Percentiles rank a stretch among this genome's conserved stretches.
These are phyloP conservation scores for Perca fluviatilis DNA, from an alignment of 2,113 vertebrate genomes.

Conservation along the genomic window DNA sequence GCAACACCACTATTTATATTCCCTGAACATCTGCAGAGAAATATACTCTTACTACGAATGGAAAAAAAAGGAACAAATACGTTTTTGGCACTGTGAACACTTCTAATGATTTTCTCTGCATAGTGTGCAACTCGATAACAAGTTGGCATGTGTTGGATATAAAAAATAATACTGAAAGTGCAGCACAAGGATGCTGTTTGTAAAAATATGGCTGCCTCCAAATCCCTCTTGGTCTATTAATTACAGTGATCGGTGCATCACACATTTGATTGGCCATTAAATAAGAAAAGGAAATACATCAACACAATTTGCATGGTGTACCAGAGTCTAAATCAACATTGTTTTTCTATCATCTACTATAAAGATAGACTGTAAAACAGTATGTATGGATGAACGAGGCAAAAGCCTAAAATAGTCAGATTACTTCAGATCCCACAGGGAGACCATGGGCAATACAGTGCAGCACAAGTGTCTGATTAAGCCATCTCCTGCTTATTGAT, in stretches of 20 bases:
- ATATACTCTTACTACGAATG: not conserved
- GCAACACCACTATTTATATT: constrained; percentile 10
- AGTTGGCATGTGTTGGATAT: not conserved
- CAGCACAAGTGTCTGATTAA: constrained; percentile 52
- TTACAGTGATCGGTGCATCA: constrained; percentile 16
- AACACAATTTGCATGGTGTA: constrained; percentile 8
- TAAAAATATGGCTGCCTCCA: not conserved
- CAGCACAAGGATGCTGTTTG: not conserved
- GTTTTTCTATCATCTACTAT: not conserved
- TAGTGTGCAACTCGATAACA: constrained; percentile 1
- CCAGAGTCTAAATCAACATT: not conserved
- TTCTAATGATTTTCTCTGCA: not conserved
- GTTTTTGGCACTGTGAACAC: constrained; percentile 17
- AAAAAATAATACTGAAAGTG: not conserved
- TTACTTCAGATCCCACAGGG: constrained; percentile 50
- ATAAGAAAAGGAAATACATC: not conserved
- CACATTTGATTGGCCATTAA: constrained; percentile 28
- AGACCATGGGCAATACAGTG: constrained; percentile 17
- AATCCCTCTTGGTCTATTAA: constrained; percentile 8
- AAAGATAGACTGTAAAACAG: not conserved
- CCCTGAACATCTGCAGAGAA: constrained; percentile 33
- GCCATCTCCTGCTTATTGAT: constrained; percentile 57
- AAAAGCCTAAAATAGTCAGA: constrained; percentile 28
- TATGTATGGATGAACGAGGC: not conserved
- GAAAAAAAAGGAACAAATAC: constrained; percentile 5